These are phyloP conservation scores for Saxicola maurus DNA, from an alignment of 2,797 vertebrate genomes.

Conservation along the genomic window DNA sequence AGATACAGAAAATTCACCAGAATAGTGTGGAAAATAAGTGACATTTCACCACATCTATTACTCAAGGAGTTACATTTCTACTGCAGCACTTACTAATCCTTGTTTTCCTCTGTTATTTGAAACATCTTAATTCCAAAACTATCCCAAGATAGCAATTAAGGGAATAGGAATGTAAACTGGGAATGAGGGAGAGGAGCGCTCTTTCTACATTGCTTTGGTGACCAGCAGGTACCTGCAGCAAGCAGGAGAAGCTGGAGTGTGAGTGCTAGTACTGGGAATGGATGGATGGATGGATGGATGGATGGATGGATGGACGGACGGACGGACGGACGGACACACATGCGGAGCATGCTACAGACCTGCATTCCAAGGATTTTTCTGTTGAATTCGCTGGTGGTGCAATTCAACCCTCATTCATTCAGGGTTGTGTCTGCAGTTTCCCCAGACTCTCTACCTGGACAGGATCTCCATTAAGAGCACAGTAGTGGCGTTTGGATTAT, in stretches of 20 bases:
- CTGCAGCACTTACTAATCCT: neutral
- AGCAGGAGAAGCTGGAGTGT: neutral
- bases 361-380: neutral
- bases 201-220: fast-evolving
- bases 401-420: fast-evolving
- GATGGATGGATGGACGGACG: neutral
- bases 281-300: neutral
- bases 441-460: neutral
- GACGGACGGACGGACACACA: neutral
- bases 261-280: neutral
- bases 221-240: neutral
- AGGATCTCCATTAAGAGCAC: neutral
- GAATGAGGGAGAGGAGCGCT: neutral
- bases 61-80: neutral
- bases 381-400: too few species aligned
- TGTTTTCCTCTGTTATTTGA: neutral
- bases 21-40: neutral
- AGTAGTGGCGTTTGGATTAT: fast-evolving
- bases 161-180: neutral
- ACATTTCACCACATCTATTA: neutral
- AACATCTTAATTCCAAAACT: neutral
- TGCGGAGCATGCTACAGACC: fast-evolving
- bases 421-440: fast-evolving
- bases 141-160: fast-evolving
- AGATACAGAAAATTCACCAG: neutral